Conservation (phyloP, 1,140 invertebrate genomes). For the Aphelenchoides avenae region DNA sequence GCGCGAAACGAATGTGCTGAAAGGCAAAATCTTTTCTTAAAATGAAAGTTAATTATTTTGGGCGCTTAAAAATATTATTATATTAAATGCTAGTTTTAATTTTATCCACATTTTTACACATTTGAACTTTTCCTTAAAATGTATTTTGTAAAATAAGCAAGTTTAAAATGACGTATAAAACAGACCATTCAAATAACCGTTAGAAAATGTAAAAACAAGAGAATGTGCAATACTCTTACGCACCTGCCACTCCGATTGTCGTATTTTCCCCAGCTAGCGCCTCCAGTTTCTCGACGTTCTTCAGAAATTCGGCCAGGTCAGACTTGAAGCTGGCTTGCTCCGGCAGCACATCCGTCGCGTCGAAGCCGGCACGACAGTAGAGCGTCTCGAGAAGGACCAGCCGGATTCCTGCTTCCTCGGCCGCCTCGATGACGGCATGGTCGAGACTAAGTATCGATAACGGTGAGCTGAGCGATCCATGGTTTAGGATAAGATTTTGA, state of each 20-base stretch:
- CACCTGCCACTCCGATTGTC: constrained; percentile 49
- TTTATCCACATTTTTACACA: constrained; percentile 1
- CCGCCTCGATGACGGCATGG: constrained; percentile 49
- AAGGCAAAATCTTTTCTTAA: no score
- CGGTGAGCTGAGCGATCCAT: no score
- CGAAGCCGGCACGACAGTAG: constrained; percentile 41
- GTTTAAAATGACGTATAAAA: no score
- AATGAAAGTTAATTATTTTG: no score
- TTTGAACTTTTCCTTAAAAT: neutral
- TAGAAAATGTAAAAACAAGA: neutral
- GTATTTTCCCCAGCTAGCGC: neutral
- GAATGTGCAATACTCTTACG: no score
- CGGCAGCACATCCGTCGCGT: constrained; percentile 16
- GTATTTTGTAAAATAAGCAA: no score
- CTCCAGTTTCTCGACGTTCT: constrained; percentile 24
- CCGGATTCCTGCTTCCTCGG: constrained; percentile 47
- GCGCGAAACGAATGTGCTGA: constrained; percentile 56
- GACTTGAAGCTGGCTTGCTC: constrained; percentile 41
- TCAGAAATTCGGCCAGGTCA: constrained; percentile 36
- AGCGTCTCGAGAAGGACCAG: constrained; percentile 35
- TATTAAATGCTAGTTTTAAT: neutral
- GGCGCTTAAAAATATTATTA: no score
- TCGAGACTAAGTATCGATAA: no score
- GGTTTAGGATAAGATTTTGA: no score
- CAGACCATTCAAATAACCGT: no score